Conservation (phyloP, 2,888 invertebrate genomes). For the Platycheirus albimanus region DNA sequence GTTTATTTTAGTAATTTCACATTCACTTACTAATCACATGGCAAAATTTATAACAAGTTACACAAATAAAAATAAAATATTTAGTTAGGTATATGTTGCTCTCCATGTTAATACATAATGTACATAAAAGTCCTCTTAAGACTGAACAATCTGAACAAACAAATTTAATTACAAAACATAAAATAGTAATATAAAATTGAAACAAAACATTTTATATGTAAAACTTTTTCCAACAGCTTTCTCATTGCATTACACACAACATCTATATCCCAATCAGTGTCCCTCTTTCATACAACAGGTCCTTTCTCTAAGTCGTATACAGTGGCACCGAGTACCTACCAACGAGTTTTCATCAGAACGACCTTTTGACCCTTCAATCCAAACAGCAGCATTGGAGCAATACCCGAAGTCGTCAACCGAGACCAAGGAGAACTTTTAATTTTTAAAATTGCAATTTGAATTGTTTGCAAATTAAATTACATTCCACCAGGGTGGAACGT, state of each 20-base stretch:
- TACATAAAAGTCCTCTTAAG: too few relatives aligned
- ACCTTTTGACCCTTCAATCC: conserved; percentile 12
- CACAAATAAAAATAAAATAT: too few relatives aligned
- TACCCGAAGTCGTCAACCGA: conserved; percentile 14
- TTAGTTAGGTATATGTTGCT: too few relatives aligned
- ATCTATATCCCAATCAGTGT: too few relatives aligned
- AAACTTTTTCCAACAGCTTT: neutral
- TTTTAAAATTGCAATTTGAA: conserved; percentile 73
- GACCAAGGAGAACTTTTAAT: conserved; percentile 60
- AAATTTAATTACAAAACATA: neutral
- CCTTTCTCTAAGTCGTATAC: neutral
- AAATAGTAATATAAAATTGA: neutral
- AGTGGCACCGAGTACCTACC: too few relatives aligned
- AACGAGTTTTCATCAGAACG: neutral
- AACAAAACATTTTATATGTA: neutral
- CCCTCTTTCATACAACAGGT: neutral
- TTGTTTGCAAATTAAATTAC: conserved; percentile 72
- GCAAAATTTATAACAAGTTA: too few relatives aligned
- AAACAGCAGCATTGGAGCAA: conserved; percentile 2
- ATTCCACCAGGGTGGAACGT: conserved; percentile 58
- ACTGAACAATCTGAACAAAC: neutral
- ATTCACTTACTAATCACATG: too few relatives aligned
- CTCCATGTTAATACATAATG: too few relatives aligned
- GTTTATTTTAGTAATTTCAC: too few relatives aligned
- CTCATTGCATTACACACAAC: neutral